A percentile compares a stretch with the other conserved stretches of the same genome.
These are phyloP conservation scores for Epizoanthus rinbou DNA, from an alignment of 92 coral and sea anemone genomes.

Conservation along the genomic window DNA sequence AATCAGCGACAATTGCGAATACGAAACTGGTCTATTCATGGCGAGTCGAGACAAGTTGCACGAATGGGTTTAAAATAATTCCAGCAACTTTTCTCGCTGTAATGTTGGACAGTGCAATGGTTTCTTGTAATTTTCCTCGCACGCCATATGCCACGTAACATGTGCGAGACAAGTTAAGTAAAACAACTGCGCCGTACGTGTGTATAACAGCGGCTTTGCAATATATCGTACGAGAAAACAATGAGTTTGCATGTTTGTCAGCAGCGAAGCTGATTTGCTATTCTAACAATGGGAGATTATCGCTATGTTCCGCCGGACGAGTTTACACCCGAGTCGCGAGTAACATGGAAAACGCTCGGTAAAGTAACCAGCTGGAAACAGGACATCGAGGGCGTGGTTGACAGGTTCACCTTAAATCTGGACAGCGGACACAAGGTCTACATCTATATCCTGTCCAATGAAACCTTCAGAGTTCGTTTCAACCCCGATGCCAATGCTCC, in stretches of 20 bases:
- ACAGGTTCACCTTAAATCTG: slow-evolving; percentile 64
- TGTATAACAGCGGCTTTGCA: no score
- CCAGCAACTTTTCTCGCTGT: no score
- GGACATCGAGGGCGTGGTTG: slow-evolving; percentile 74
- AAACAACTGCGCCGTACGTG: no score
- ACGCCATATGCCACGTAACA: no score
- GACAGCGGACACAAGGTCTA: slow-evolving; percentile 67
- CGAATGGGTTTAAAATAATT: no score
- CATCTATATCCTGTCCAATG: slow-evolving; percentile 73
- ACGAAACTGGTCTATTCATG: no score
- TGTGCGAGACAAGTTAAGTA: no score
- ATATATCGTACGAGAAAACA: not conserved
- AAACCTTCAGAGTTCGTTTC: slow-evolving; percentile 73
- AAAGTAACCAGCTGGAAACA: slow-evolving; percentile 67
- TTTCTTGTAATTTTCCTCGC: no score
- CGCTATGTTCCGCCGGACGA: slow-evolving; percentile 78
- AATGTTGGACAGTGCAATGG: no score
- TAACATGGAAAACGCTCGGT: slow-evolving; percentile 63
- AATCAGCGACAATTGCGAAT: no score
- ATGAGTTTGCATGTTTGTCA: not conserved
- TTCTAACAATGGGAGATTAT: slow-evolving; percentile 30
- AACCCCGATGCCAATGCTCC: slow-evolving; percentile 72
- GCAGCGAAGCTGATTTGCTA: not conserved
- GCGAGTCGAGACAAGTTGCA: no score
- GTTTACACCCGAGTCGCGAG: slow-evolving; percentile 77